Percentiles rank a stretch among this genome's conserved stretches.
These are phyloP conservation scores for Xyliphius kryptos DNA, from an alignment of 2,113 vertebrate species.

Conservation along the genomic window DNA sequence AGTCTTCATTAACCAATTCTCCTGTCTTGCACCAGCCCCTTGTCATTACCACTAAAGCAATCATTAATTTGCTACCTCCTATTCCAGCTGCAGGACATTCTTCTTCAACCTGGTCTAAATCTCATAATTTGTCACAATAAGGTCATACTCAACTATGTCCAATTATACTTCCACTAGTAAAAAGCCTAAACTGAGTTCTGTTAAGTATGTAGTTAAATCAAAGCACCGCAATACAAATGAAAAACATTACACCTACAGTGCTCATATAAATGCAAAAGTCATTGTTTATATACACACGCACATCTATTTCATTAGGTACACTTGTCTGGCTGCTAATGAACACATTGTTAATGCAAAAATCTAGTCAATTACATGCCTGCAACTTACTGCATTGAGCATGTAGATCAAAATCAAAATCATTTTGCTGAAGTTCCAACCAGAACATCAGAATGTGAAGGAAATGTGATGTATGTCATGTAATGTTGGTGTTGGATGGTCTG, in stretches of 20 bases:
- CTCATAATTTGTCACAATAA: slow-evolving; percentile 32
- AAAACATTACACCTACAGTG: not conserved
- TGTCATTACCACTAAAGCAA: slow-evolving; percentile 39
- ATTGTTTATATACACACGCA: not conserved
- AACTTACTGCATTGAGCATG: no score
- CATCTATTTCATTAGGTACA: no score
- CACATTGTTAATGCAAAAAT: no score
- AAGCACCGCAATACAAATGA: not conserved
- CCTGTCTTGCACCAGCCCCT: slow-evolving; percentile 41
- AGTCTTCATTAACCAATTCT: slow-evolving; percentile 49
- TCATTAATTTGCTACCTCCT: slow-evolving; percentile 38
- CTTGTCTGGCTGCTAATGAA: no score
- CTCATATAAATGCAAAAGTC: not conserved
- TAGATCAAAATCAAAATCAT: no score
- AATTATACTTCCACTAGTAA: not conserved
- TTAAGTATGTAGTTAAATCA: not conserved
- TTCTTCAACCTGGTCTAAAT: slow-evolving; percentile 32
- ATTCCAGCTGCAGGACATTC: slow-evolving; percentile 21
- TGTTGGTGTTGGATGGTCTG: no score
- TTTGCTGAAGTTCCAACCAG: no score
- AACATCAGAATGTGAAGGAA: no score
- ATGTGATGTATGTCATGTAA: no score
- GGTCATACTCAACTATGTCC: not conserved
- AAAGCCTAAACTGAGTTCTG: not conserved
- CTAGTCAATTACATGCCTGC: no score